Evolutionary conservation across 2,888 invertebrate species (phyloP).

Genomic region (Camponotus fellah): DNA sequence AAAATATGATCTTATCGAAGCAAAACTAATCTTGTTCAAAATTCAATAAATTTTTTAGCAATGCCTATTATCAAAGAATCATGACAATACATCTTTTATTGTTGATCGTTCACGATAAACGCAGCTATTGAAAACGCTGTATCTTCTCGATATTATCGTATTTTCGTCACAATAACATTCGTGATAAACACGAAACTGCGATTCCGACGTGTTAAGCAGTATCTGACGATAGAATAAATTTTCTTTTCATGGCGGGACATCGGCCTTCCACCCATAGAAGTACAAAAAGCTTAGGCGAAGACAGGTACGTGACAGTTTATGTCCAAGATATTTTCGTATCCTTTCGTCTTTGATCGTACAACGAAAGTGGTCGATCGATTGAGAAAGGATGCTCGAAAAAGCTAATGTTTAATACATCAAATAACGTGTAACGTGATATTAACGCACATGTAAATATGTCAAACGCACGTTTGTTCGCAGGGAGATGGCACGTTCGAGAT

Average conservation of each 20-base stretch:
- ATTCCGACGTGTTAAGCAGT: conserved; percentile 36
- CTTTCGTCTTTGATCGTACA: conserved; percentile 15
- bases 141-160: not conserved
- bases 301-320: conserved; percentile 88
- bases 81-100: not conserved
- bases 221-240: conserved; percentile 71
- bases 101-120: conserved; percentile 5
- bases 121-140: conserved; percentile 13
- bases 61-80: conserved; percentile 24
- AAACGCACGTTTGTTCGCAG: conserved; percentile 85
- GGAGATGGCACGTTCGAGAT: conserved; percentile 94
- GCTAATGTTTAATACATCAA: conserved; percentile 12
- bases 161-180: conserved; percentile 24
- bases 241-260: conserved; percentile 78
- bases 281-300: conserved; percentile 94
- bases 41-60: conserved; percentile 34
- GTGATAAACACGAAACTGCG: conserved; percentile 21
- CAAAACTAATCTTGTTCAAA: conserved; percentile 31
- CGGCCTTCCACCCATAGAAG: conserved; percentile 88
- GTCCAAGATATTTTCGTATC: not conserved
- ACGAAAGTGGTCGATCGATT: conserved; percentile 22
- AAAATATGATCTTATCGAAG: not conserved
- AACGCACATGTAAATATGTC: conserved; percentile 17
- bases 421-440: conserved; percentile 25
- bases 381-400: conserved; percentile 3